Percentiles rank a stretch among this genome's conserved stretches.
Conservation (phyloP, 2,888 invertebrate genomes). For the Cryptophagus acutangulus region DNA sequence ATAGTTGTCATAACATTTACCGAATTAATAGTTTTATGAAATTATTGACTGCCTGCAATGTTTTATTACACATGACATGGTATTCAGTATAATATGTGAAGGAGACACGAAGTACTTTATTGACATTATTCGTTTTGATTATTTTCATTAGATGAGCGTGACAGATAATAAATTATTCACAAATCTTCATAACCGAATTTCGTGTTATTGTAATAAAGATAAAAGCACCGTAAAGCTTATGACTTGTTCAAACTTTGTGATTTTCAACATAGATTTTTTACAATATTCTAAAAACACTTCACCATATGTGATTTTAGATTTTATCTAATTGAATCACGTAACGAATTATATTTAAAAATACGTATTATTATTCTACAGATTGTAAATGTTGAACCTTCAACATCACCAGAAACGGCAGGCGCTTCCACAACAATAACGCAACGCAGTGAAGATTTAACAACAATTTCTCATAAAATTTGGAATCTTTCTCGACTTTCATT, state of each 20-base stretch:
- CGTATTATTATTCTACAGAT: constrained; percentile 17
- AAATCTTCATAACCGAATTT: constrained; percentile 31
- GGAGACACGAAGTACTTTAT: too few species aligned
- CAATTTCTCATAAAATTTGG: constrained; percentile 43
- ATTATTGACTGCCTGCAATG: too few species aligned
- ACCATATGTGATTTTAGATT: constrained; percentile 21
- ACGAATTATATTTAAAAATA: neutral
- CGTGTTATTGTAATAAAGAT: constrained; percentile 29
- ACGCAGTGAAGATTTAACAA: constrained; percentile 31
- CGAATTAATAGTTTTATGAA: too few species aligned
- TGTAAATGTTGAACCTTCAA: constrained; percentile 22
- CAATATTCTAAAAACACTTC: constrained; percentile 6
- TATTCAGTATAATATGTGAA: too few species aligned
- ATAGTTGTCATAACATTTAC: too few species aligned
- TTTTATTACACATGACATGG: too few species aligned
- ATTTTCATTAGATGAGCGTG: constrained; percentile 32
- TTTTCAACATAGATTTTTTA: constrained; percentile 20
- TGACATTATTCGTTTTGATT: too few species aligned
- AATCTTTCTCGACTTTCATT: constrained; percentile 43
- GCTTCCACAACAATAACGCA: constrained; percentile 16
- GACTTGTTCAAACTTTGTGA: constrained; percentile 31
- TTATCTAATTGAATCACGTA: constrained; percentile 16
- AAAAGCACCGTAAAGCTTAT: constrained; percentile 31
- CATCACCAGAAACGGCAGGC: constrained; percentile 22
- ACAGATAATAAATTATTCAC: constrained; percentile 37